A percentile compares a stretch with the other conserved stretches of the same genome.
Evolutionary conservation across 2,113 vertebrate genomes (phyloP).

Genomic region (Anolis carolinensis): DNA sequence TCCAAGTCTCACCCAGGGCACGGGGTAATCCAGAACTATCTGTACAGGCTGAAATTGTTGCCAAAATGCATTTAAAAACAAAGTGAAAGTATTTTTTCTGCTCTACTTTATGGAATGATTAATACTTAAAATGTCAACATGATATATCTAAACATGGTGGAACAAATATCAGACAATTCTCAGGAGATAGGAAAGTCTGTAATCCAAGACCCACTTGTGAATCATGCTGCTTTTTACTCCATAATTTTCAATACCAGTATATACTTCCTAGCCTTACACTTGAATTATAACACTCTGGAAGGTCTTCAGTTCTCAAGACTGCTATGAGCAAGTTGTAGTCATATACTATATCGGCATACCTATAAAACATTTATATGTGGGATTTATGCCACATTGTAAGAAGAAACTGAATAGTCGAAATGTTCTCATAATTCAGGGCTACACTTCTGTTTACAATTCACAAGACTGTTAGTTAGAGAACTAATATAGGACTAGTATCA

Average conservation of each 20-base stretch:
- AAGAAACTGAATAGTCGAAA: background rate
- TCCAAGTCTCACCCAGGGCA: conserved; percentile 90
- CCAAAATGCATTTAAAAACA: background rate
- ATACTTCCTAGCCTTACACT: background rate
- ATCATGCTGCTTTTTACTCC: background rate
- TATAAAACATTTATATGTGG: background rate
- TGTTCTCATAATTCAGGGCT: background rate
- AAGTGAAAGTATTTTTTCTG: background rate
- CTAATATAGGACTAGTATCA: background rate
- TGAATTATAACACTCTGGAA: background rate
- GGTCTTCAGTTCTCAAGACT: background rate
- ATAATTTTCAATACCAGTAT: background rate
- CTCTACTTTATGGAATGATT: background rate
- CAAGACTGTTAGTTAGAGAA: background rate
- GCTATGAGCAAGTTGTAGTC: background rate
- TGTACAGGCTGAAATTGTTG: conserved; percentile 85
- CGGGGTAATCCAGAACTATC: conserved; percentile 86
- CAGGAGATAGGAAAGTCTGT: background rate
- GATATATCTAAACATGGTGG: no score
- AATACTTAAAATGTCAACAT: background rate
- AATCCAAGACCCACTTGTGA: background rate
- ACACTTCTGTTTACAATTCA: background rate
- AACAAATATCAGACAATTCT: background rate
- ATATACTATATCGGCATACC: background rate
- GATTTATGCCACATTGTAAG: background rate